A percentile compares a stretch with the other conserved stretches of the same genome.
Evolutionary conservation across 2,113 vertebrate species (phyloP).

Genomic region (Procavia capensis): DNA sequence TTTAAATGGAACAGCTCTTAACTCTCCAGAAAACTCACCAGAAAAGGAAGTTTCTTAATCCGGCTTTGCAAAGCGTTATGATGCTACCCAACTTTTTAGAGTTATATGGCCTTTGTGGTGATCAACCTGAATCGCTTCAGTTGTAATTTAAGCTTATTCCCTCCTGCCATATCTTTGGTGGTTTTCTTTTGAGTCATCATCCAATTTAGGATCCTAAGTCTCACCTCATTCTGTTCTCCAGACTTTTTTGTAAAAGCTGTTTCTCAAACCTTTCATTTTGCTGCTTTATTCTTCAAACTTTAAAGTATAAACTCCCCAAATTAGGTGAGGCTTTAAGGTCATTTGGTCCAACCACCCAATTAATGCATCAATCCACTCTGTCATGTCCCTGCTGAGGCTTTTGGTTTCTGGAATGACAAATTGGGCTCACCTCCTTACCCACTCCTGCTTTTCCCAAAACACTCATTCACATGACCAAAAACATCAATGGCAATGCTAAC

Average conservation of each 20-base stretch:
- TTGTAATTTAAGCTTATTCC: not conserved
- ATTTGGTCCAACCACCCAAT: not conserved
- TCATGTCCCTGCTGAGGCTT: not conserved
- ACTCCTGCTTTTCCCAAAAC: not conserved
- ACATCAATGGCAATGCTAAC: not conserved
- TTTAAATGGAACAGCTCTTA: conserved; percentile 20
- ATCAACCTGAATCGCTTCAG: not conserved
- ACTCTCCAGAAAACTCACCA: not conserved
- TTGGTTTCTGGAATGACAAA: not conserved
- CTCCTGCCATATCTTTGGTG: not conserved
- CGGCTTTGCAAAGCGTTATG: not conserved
- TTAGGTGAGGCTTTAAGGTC: not conserved
- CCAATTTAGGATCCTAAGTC: not conserved
- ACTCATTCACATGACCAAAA: not conserved
- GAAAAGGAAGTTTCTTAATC: not conserved
- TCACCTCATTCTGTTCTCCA: conserved; percentile 39
- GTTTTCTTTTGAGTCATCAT: not conserved
- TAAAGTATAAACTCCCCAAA: not conserved
- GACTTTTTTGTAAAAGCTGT: not conserved
- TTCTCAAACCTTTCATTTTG: conserved; percentile 52
- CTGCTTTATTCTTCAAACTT: conserved; percentile 4
- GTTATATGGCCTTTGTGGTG: not conserved
- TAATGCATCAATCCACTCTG: not conserved
- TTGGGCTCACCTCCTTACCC: not conserved
- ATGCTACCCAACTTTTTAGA: not conserved